These are phyloP conservation scores for Leptopterna dolabrata DNA, from an alignment of 2,888 invertebrate species.

Conservation along the genomic window DNA sequence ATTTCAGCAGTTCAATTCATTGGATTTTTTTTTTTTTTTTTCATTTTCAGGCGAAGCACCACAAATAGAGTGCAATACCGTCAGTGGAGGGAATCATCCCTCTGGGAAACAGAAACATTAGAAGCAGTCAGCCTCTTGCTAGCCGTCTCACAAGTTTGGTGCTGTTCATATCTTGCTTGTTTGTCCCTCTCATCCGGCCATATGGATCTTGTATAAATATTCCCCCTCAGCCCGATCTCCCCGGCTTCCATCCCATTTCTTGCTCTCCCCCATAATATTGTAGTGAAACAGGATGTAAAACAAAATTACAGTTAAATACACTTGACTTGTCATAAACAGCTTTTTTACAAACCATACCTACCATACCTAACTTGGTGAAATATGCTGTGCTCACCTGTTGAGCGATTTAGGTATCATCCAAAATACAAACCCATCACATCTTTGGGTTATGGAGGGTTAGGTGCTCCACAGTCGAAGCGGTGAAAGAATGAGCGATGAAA, in stretches of 20 bases:
- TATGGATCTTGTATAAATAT: neutral
- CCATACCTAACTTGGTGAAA: too few species aligned
- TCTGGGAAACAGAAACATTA: neutral
- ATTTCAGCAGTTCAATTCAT: neutral
- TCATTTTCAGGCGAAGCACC: constrained; percentile 12
- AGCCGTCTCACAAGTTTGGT: neutral
- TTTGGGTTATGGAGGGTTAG: too few species aligned
- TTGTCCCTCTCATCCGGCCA: neutral
- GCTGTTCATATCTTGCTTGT: neutral
- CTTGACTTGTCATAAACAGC: neutral
- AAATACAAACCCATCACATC: too few species aligned
- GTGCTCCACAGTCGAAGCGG: too few species aligned
- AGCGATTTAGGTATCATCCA: too few species aligned
- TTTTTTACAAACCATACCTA: neutral
- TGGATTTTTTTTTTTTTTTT: neutral
- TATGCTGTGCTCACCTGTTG: too few species aligned
- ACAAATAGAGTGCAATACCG: neutral
- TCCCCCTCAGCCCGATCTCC: neutral
- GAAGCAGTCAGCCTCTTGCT: neutral
- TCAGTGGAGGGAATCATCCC: neutral
- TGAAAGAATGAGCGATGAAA: too few species aligned
- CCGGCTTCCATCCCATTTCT: neutral
- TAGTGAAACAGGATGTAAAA: constrained; percentile 2
- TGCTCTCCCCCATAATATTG: neutral
- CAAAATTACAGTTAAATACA: neutral